Percentiles rank a stretch among this genome's conserved stretches.
These are phyloP conservation scores for Pteromalus puparum DNA, from an alignment of 1,140 invertebrate genomes.

Conservation along the genomic window DNA sequence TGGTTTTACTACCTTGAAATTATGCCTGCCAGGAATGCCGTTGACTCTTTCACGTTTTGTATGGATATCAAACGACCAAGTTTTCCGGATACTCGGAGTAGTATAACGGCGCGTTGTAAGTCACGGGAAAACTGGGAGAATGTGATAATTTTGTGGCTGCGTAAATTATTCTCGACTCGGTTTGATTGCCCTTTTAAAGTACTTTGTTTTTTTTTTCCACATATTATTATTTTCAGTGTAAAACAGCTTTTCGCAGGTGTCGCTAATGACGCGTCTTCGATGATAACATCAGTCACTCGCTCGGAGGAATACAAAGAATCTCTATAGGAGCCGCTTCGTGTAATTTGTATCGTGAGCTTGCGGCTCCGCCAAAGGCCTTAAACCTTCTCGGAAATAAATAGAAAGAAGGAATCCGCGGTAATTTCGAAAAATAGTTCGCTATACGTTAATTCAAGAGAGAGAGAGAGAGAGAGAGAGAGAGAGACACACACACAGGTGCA, in stretches of 20 bases:
- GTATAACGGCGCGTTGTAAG: not conserved
- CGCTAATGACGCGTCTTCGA: no score
- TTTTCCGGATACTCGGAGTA: conserved; percentile 2
- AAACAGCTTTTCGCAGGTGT: not conserved
- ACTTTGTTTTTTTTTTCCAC: no score
- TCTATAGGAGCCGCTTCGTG: not conserved
- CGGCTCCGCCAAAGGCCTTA: not conserved
- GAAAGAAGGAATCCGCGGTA: no score
- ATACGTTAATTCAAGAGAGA: not conserved
- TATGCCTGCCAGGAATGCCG: conserved; percentile 2
- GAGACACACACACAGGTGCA: not conserved
- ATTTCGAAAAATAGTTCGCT: no score
- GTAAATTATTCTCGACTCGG: not conserved
- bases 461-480: no score
- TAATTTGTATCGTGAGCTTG: not conserved
- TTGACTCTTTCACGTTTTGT: not conserved
- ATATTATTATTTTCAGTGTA: no score
- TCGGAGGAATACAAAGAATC: not conserved
- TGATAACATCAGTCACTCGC: no score
- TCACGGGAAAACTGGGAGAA: not conserved
- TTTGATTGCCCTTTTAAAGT: not conserved
- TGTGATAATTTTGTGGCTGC: not conserved
- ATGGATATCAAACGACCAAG: conserved; percentile 4
- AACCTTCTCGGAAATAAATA: not conserved
- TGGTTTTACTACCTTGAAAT: conserved; percentile 28